Evolutionary conservation across 1,140 invertebrate species (phyloP), one percentile per base, ranked within the genome.

Genomic region (Drosophila pallidifrons): DNA sequence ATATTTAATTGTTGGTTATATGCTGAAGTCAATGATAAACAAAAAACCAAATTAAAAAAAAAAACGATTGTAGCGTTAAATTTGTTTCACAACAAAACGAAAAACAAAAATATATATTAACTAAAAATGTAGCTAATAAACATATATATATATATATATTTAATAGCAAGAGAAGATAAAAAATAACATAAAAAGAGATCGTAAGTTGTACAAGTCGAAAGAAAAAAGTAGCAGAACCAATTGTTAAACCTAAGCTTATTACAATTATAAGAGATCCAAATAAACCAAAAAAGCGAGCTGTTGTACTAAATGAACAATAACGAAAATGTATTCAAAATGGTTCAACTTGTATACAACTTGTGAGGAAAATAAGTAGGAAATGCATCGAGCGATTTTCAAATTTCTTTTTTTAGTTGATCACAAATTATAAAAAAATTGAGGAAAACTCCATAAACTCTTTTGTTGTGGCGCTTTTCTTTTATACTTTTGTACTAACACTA

Each of bases 251-350:
- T 90, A 89, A 90, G 82, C 82, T 75, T 75, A 80, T 65, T 69
- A 75, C 47, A 68, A 54, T 45, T 46, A 67, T 71, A 73, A 76
- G 70, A 49, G 70, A 49, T 41, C 58, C 58, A 83, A 69, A 71
- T 71, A 43, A 38, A 38, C 8, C 20, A 25, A 74, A 86, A 76
- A 79, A 82, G 59, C 64, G 76, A 91, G 76, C 83, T 91, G 83
- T 88, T 91, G 83, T 88, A 88, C 78, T 79, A 78, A 85, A 82
- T 73, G 82, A 91, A 91, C 85, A 88, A 88, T 88, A 90, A 90
- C 75, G 35, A 57, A 57, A 35, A 55, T 35, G 30, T 11, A 57
- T 41, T 38, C 1, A 41, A 64, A 49, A 32, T 54, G 51, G 28
- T 67, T 47, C 20, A 58, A 59, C 16, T 38, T 20, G 30, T 30